Evolutionary conservation across 2,888 invertebrate genomes (phyloP), one percentile per base, ranked within the genome.

Genomic region (Ischnura elegans): DNA sequence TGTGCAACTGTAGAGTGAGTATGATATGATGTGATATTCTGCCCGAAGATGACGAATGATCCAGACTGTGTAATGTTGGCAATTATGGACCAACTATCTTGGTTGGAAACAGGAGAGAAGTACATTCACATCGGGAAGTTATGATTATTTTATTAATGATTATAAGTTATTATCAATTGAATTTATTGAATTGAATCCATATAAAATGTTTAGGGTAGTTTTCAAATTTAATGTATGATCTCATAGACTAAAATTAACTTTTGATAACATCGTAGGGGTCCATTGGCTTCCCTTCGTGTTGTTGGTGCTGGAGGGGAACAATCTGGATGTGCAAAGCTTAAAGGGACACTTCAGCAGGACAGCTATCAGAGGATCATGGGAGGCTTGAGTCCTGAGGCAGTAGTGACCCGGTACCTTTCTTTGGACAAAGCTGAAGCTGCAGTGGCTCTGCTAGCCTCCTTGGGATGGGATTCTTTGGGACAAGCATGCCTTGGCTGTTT

Each of bases 381-480:
- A 93, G 96, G 96, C 2, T 96, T 97, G n/a, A 97, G 97, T 2
- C 96, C 97, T 2, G 97, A 97, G 94, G 96, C 97, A 61, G 95
- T 98, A 90, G 96, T 97, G 66, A 96, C 97, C 94, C 97, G 97
- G 95, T 98, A 98, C 95, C 96, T 98, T 94, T 96, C 96, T 90
- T 95, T 97, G 93, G 96, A 97, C 94, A 97, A 97, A 95, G 96
- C 97, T 21, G 97, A 98, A 95, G 97, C 97, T 95, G 98, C 98
- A 5, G 97, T 98, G 21, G 97, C 97, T 94, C 95, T 98, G 55
- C 96, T 97, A 46, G 95, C 96, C 61, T 97, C 97, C 2, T 97
- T 98, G 96, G 98, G 98, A 96, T 98, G 98, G 98, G 98, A 98
- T 95, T 96, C 96, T 0, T 97, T 98, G 95, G 98, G 98, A 5